Evolutionary conservation across 1,140 invertebrate genomes (phyloP).

Genomic region (Bombyx mandarina): DNA sequence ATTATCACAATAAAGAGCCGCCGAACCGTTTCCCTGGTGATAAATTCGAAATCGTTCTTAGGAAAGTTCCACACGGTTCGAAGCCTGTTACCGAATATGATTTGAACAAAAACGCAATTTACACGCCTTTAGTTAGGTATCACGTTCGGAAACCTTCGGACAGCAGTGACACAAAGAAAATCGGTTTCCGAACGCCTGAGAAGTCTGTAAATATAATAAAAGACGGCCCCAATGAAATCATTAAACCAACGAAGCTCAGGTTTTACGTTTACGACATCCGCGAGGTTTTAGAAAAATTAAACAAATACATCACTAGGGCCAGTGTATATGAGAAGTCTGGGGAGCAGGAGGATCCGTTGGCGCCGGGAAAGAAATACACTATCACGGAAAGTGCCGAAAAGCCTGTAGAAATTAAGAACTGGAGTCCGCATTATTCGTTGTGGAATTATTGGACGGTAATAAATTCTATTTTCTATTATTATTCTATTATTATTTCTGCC

Average conservation of each 20-base stretch:
- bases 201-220: no score
- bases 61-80: no score
- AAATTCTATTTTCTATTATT: conserved; percentile 2
- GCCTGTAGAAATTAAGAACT: conserved; percentile 5
- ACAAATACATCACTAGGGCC: background rate
- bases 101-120: no score
- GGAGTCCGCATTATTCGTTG: conserved; percentile 22
- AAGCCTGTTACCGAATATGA: no score
- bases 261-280: background rate
- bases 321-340: conserved; percentile 13
- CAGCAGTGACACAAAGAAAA: no score
- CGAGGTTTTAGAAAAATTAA: background rate
- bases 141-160: no score
- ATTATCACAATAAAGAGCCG: no score
- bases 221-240: background rate
- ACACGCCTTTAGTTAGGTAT: no score
- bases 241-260: background rate
- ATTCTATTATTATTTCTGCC: no score
- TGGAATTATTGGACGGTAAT: conserved; percentile 46
- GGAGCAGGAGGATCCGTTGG: conserved; percentile 14
- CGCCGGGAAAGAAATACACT: conserved; percentile 6
- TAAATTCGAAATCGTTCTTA: no score
- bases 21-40: no score
- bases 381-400: background rate
- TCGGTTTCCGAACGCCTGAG: no score